These are phyloP conservation scores for Thymelicus acteon DNA, from an alignment of 2,888 invertebrate genomes.

Conservation along the genomic window DNA sequence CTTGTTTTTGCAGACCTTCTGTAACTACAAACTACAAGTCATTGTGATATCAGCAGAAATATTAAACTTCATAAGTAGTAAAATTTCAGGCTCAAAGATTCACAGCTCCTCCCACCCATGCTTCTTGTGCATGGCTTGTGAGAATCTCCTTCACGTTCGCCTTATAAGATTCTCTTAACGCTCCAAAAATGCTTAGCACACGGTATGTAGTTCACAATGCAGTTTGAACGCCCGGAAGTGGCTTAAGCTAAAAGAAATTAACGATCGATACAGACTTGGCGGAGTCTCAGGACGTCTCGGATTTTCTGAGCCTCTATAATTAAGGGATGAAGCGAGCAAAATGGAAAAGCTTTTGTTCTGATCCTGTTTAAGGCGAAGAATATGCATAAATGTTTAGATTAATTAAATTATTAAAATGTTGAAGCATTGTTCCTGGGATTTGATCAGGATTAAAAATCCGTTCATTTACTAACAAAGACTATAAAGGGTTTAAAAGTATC, in stretches of 20 bases:
- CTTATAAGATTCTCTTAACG: background rate
- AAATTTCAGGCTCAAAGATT: too few relatives aligned
- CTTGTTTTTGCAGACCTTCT: too few relatives aligned
- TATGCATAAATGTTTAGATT: constrained; percentile 52
- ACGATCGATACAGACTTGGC: constrained; percentile 37
- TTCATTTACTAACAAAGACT: background rate
- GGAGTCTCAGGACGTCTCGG: constrained; percentile 47
- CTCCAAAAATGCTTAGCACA: background rate
- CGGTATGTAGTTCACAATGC: constrained; percentile 17
- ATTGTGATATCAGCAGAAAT: too few relatives aligned
- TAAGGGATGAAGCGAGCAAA: constrained; percentile 51
- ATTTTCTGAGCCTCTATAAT: constrained; percentile 51
- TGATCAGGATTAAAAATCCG: background rate
- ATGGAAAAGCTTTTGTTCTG: constrained; percentile 52
- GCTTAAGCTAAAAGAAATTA: constrained; percentile 33
- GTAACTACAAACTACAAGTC: too few relatives aligned
- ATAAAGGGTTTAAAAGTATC: too few relatives aligned
- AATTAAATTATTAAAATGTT: constrained; percentile 49
- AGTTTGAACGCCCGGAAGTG: constrained; percentile 16
- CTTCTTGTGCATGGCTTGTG: too few relatives aligned
- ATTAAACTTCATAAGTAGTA: too few relatives aligned
- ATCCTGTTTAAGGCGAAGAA: constrained; percentile 51
- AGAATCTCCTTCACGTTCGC: too few relatives aligned
- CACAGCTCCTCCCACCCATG: too few relatives aligned
- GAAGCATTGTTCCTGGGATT: background rate